A percentile compares a stretch with the other conserved stretches of the same genome.
phyloP scores from a whole-genome alignment of 2,888 invertebrate genomes.

The Zele albiditarsus region DNA sequence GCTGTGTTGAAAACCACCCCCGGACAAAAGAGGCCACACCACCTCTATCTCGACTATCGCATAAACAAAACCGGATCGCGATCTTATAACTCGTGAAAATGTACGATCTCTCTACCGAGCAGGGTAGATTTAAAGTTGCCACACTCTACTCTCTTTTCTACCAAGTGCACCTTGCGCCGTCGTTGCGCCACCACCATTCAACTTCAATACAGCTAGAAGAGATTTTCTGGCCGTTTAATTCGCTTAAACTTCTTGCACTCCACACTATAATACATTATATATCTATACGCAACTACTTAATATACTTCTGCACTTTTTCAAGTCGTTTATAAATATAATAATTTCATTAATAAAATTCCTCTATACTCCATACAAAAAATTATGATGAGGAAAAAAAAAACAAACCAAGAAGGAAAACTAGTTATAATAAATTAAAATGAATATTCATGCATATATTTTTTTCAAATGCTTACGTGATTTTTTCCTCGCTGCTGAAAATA shows the following conservation, averaged over 20 bases:
- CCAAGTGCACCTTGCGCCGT: not conserved
- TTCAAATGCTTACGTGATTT: constrained; percentile 34
- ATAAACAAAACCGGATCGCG: constrained; percentile 66
- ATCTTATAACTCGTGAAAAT: constrained; percentile 58
- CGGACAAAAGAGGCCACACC: constrained; percentile 64
- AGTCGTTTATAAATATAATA: not conserved
- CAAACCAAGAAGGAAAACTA: not conserved
- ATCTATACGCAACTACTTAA: not conserved
- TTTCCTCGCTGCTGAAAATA: not conserved
- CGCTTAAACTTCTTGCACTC: not conserved
- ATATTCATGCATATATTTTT: not conserved
- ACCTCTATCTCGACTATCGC: constrained; percentile 58
- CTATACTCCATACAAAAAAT: not conserved
- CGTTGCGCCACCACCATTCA: not conserved
- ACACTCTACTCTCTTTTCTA: constrained; percentile 27
- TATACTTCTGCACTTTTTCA: not conserved
- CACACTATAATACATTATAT: constrained; percentile 4
- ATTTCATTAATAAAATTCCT: not conserved
- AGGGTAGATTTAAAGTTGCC: constrained; percentile 40
- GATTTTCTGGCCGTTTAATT: constrained; percentile 31
- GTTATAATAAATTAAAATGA: not conserved
- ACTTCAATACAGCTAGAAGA: not conserved
- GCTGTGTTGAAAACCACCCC: constrained; percentile 56
- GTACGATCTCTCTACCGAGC: constrained; percentile 44
- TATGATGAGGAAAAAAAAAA: not conserved